Evolutionary conservation across 1,140 invertebrate genomes (phyloP), one percentile per base, ranked within the genome.

Genomic region (Lethocerus indicus): DNA sequence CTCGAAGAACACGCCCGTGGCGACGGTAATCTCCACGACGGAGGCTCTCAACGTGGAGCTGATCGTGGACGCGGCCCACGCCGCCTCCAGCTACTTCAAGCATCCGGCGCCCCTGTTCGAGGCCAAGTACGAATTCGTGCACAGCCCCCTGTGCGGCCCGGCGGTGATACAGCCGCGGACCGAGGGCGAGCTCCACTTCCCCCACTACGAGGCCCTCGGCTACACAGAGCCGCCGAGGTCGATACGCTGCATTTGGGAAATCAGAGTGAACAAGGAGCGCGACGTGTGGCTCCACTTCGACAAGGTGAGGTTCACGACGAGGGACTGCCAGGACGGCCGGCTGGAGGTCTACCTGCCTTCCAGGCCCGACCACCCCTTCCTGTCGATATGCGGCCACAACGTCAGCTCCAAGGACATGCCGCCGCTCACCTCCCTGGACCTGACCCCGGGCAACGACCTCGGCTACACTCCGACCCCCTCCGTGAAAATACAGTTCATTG

Each of bases 241-340:
- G 1, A 81, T 88, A 43, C 81, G 83, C 56, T 91, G 86, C 60
- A 84, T 90, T 46, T 90, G 86, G 86, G 85, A 90, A 59, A 67
- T 90, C 24, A 73, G 77, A 49, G 83, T 88, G 2, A 82, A 81
- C 51, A 71, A 75, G 43, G 82, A 87, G 29, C 67, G 83, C 36
- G 85, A 90, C 64, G 70, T 90, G 4, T 88, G 81, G 80, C 62
- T 91, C 1, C 83, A 87, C 59, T 79, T 89, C 58, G 86, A 89
- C 57, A 82, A 86, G 54, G 81, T 87, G 12, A 81, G 84, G 52
- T 90, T 90, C 59, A 75, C 79, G 0, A 76, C 75, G 0, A 73
- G 82, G 29, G 78, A 79, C 39, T 89, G 86, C 60, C 80, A 84
- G 37, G 83, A 87, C 58, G 84, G 83, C 2, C 79, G 83, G 51